These are phyloP conservation scores for Thalassarche chlororhynchos DNA, from an alignment of 2,113 vertebrate genomes.

Conservation along the genomic window DNA sequence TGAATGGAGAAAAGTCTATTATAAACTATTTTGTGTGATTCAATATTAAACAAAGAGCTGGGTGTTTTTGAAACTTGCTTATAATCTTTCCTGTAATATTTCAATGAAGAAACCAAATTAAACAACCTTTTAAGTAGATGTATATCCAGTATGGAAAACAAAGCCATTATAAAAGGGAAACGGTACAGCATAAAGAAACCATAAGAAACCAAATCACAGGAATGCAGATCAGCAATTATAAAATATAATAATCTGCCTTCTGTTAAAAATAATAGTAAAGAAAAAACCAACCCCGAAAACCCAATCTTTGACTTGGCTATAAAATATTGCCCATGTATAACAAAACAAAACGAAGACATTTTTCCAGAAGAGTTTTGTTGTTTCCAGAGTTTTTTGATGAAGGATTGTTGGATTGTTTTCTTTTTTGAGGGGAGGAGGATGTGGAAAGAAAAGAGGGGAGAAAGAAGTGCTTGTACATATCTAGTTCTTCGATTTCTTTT, in stretches of 20 bases:
- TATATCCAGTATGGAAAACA: background rate
- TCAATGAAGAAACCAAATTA: background rate
- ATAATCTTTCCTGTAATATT: background rate
- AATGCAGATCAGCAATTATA: background rate
- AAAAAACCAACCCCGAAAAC: accelerated
- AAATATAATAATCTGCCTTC: background rate
- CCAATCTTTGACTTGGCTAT: background rate
- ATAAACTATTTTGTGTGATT: background rate
- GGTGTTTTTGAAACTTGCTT: background rate
- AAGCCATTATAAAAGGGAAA: background rate
- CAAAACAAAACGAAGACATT: background rate
- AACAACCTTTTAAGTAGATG: background rate
- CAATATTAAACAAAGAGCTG: background rate
- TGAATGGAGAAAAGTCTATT: background rate
- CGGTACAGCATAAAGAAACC: background rate
- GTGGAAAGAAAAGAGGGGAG: background rate
- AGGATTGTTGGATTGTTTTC: background rate
- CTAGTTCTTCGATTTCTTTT: background rate
- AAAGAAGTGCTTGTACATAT: background rate
- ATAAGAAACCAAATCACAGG: background rate
- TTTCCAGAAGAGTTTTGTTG: background rate
- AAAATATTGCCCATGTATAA: background rate
- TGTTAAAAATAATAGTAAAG: background rate
- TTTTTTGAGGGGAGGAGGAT: background rate
- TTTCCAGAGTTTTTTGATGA: background rate